Evolutionary conservation across 1,140 invertebrate species (phyloP).

Genomic region (Diploscapter pachys): DNA sequence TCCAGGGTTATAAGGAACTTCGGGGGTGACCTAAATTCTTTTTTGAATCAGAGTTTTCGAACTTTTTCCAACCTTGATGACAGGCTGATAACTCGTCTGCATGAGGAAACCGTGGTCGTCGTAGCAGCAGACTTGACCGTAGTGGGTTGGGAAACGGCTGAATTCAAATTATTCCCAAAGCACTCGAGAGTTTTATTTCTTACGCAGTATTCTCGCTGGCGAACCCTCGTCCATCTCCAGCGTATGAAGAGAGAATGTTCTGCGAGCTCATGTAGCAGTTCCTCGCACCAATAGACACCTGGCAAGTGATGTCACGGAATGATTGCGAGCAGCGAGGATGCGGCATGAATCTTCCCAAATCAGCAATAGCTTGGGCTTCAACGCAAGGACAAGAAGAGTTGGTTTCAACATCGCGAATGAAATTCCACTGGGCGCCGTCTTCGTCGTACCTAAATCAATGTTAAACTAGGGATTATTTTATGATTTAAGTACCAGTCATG

Average conservation of each 20-base stretch:
- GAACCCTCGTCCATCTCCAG: slow-evolving; percentile 31
- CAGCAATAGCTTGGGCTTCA: slow-evolving; percentile 47
- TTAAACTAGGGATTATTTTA: not conserved
- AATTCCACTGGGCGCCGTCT: slow-evolving; percentile 53
- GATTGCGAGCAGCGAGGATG: slow-evolving; percentile 57
- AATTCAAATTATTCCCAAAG: slow-evolving; percentile 12
- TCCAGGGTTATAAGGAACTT: slow-evolving; percentile 56
- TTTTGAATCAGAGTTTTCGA: not conserved
- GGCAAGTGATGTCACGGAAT: slow-evolving; percentile 58
- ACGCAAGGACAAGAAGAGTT: slow-evolving; percentile 57
- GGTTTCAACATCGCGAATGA: slow-evolving; percentile 55
- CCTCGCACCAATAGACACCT: slow-evolving; percentile 52
- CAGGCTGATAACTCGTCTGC: slow-evolving; percentile 56
- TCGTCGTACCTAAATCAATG: slow-evolving; percentile 36
- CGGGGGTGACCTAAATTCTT: slow-evolving; percentile 6
- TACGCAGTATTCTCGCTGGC: slow-evolving; percentile 29
- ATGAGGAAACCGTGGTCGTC: slow-evolving; percentile 52
- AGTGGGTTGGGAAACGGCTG: slow-evolving; percentile 57
- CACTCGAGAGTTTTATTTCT: not conserved
- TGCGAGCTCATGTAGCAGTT: slow-evolving; percentile 57
- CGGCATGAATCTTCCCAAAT: slow-evolving; percentile 57
- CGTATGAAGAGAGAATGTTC: slow-evolving; percentile 56
- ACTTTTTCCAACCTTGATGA: slow-evolving; percentile 51
- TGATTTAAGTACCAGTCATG: slow-evolving; percentile 47
- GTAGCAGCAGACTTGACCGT: slow-evolving; percentile 59